Evolutionary conservation across 1,140 invertebrate species (phyloP).

Genomic region (Drosophila yakuba): DNA sequence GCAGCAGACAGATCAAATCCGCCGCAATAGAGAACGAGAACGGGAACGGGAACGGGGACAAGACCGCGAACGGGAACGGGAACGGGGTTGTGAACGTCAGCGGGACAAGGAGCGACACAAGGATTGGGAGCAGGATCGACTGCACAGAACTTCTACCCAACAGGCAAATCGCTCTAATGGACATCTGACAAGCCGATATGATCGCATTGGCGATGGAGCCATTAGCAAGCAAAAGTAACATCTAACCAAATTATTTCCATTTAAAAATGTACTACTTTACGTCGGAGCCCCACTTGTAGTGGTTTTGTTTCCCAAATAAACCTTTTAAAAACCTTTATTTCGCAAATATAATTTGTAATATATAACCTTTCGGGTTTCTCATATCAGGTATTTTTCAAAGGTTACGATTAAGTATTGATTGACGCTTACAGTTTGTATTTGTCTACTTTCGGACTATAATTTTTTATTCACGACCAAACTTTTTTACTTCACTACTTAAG

Average conservation of each 20-base stretch:
- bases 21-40: slow-evolving; percentile 25
- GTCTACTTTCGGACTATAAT: too few species aligned
- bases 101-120: neutral
- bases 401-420: too few species aligned
- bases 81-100: neutral
- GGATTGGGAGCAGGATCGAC: slow-evolving; percentile 4
- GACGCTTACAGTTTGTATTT: too few species aligned
- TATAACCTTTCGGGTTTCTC: too few species aligned
- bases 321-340: too few species aligned
- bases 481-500: too few species aligned
- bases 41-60: neutral
- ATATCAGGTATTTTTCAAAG: too few species aligned
- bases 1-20: slow-evolving; percentile 39
- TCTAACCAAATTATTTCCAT: slow-evolving; percentile 16
- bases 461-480: too few species aligned
- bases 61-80: neutral
- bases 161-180: neutral
- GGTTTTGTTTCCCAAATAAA: slow-evolving; percentile 4
- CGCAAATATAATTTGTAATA: too few species aligned
- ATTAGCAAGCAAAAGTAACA: slow-evolving; percentile 9
- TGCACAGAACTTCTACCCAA: slow-evolving; percentile 1
- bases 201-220: slow-evolving; percentile 32
- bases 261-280: slow-evolving; percentile 10
- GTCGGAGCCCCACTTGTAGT: neutral
- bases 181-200: neutral